Conservation (phyloP, 2,888 invertebrate species). For the Nomada hirtipes region DNA sequence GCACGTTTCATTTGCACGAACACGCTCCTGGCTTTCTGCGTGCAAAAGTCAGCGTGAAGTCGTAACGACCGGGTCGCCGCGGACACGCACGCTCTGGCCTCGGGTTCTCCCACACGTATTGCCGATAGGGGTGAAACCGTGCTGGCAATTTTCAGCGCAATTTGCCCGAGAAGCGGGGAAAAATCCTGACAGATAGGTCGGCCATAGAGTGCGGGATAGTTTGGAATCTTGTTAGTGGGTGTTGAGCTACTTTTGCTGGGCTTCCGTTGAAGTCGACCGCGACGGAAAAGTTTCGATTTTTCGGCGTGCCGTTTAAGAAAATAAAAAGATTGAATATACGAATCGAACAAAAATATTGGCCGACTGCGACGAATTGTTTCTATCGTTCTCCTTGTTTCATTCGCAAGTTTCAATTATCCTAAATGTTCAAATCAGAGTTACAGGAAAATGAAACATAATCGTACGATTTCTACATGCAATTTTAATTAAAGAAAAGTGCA, state of each 20-base stretch:
- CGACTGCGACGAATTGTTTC: too few relatives aligned
- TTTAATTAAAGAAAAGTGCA: too few relatives aligned
- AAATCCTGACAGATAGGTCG: conserved; percentile 39
- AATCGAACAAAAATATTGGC: too few relatives aligned
- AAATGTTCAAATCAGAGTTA: too few relatives aligned
- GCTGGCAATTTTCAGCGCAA: conserved; percentile 54
- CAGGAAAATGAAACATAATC: too few relatives aligned
- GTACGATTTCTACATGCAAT: too few relatives aligned
- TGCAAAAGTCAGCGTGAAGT: conserved; percentile 82
- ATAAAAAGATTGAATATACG: too few relatives aligned
- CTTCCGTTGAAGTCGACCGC: not conserved
- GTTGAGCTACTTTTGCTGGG: not conserved
- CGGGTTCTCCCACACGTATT: conserved; percentile 71
- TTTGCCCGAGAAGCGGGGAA: conserved; percentile 43
- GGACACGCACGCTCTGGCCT: conserved; percentile 77
- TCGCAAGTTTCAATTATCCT: too few relatives aligned
- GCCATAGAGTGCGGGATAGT: not conserved
- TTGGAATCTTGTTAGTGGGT: too few relatives aligned
- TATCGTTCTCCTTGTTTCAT: too few relatives aligned
- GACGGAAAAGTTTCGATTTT: not conserved
- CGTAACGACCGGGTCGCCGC: conserved; percentile 80
- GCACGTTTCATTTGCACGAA: conserved; percentile 80
- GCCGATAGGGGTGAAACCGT: conserved; percentile 26
- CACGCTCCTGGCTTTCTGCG: conserved; percentile 75
- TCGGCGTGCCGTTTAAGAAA: too few relatives aligned